Conservation (phyloP, 2,888 invertebrate genomes). For the Eupithecia pulchellata region DNA sequence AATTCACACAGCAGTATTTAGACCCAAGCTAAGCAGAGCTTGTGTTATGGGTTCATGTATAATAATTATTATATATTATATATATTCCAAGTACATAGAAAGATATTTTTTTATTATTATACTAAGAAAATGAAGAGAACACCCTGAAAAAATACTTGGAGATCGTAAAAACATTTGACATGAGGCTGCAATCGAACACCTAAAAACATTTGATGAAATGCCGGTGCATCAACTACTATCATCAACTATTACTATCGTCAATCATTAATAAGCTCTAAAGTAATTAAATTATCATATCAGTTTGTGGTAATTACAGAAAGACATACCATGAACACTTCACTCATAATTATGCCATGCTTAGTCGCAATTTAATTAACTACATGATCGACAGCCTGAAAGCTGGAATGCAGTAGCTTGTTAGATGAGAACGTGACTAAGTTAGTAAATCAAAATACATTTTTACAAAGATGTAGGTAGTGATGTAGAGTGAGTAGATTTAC, state of each 20-base stretch:
- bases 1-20: too few species aligned
- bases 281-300: slow-evolving; percentile 8
- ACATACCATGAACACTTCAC: slow-evolving; percentile 4
- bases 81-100: too few species aligned
- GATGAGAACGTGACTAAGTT: neutral
- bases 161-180: too few species aligned
- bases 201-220: neutral
- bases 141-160: too few species aligned
- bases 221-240: neutral
- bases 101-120: too few species aligned
- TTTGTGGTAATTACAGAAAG: neutral
- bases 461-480: neutral
- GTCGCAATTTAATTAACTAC: neutral
- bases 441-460: neutral
- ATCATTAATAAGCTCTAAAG: neutral
- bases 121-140: too few species aligned
- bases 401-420: slow-evolving; percentile 6
- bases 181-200: too few species aligned
- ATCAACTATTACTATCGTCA: neutral
- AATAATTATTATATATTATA: too few species aligned
- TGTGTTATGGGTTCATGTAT: too few species aligned
- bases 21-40: too few species aligned
- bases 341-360: slow-evolving; percentile 3
- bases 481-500: neutral
- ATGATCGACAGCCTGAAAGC: slow-evolving; percentile 1